Evolutionary conservation across 2,797 vertebrate genomes (phyloP), one percentile per base, ranked within the genome.

Genomic region (Muscicapa striata): DNA sequence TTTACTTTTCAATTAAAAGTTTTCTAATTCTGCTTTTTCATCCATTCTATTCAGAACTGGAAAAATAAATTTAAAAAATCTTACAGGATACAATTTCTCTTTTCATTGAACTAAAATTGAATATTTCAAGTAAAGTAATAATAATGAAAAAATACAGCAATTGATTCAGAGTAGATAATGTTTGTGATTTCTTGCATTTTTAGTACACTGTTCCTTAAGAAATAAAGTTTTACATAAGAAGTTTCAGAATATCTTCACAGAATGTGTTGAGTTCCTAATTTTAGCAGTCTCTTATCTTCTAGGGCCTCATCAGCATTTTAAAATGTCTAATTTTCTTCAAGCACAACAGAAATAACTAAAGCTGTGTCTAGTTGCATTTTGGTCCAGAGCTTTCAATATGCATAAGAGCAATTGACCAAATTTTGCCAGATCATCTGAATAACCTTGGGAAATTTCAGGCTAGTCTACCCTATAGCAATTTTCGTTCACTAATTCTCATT

Each of bases 291-390:
- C 62, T 95, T 85, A 84, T 96, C 69, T 87, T 94, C 75, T 78
- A 88, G 30, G 64, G 74, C 79, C 24, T 86, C 72, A 91, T 96
- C 93, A 95, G 85, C 94, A 90, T 87, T 96, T 96, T 85, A 64
- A 90, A 92, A 64, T 3, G 0, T 93, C 76, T 93, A 34, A 94
- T 94, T 94, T 95, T 92, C 79, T 59, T 94, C 83, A 96, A 92
- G 89, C 76, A 45, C 94, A 90, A 87, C 89, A 91, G 69, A 96
- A 96, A 92, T 92, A 93, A 94, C 89, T 89, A 78, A 92, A 91
- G 67, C 77, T 94, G 84, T 85, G 80, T 93, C 91, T 95, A 72
- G 57, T 54, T 94, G 29, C 55, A 76, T 90, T 94, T 95, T 79
- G 59, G 63, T 94, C 64, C 77, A 90, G 74, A 91, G 67, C 27